A percentile compares a stretch with the other conserved stretches of the same genome.
Evolutionary conservation across 2,113 vertebrate genomes (phyloP).

Genomic region (Callopanchax toddi): DNA sequence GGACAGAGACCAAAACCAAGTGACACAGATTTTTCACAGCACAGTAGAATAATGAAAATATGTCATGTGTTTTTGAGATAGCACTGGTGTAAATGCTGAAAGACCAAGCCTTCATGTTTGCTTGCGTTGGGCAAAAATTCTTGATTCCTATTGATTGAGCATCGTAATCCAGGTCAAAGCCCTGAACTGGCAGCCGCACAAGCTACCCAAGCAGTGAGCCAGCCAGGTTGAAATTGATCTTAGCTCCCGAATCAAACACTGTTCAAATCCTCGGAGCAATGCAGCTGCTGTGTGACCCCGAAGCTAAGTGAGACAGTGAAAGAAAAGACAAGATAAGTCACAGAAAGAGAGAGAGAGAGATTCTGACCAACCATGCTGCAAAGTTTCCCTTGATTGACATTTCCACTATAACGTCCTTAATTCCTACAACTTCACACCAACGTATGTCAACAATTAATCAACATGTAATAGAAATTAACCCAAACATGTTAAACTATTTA

Average conservation of each 20-base stretch:
- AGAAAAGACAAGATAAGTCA: conserved; percentile 16
- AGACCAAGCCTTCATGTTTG: conserved; percentile 35
- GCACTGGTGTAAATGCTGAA: conserved; percentile 13
- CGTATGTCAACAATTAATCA: neutral
- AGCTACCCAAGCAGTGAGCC: conserved; percentile 63
- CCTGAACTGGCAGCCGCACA: conserved; percentile 61
- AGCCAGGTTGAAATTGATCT: conserved; percentile 75
- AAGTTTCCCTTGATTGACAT: neutral
- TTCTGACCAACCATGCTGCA: neutral
- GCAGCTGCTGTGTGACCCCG: conserved; percentile 61
- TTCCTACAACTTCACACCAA: neutral
- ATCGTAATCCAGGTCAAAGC: conserved; percentile 72
- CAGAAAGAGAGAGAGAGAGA: conserved; percentile 10
- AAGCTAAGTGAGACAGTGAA: conserved; percentile 22
- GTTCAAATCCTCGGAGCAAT: conserved; percentile 67
- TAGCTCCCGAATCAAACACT: conserved; percentile 64
- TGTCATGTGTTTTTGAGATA: conserved; percentile 19
- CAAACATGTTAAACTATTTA: conserved; percentile 7
- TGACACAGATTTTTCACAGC: neutral
- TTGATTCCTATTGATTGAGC: conserved; percentile 59
- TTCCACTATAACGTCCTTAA: neutral
- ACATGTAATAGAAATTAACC: neutral
- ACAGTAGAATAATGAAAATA: conserved; percentile 1
- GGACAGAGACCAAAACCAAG: neutral
- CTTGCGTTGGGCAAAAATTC: conserved; percentile 47